Evolutionary conservation across 2,797 vertebrate genomes (phyloP).

Genomic region (Gymnoscopelus microlampas): DNA sequence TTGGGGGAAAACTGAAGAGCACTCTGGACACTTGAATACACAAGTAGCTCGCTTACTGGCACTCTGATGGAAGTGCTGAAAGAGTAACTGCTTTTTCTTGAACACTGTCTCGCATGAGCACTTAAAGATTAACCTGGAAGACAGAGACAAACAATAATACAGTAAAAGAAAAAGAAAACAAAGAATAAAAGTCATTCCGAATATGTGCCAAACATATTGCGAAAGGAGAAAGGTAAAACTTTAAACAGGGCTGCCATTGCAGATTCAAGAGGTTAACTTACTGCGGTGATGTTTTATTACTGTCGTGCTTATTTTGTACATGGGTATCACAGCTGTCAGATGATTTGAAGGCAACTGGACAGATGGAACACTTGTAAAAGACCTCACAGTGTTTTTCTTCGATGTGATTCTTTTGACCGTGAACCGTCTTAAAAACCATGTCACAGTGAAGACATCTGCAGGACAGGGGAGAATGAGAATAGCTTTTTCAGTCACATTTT

Average conservation of each 20-base stretch:
- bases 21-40: conserved; percentile 96
- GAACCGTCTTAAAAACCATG: conserved; percentile 88
- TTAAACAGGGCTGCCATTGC: background rate
- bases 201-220: background rate
- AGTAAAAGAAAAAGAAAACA: background rate
- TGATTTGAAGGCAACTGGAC: conserved; percentile 95
- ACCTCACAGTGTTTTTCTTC: conserved; percentile 94
- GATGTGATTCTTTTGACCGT: conserved; percentile 91
- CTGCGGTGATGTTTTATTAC: conserved; percentile 82
- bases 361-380: conserved; percentile 93
- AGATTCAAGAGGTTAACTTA: conserved; percentile 75
- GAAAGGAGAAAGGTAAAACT: background rate
- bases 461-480: conserved; percentile 8
- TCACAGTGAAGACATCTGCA: conserved; percentile 96
- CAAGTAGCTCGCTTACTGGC: conserved; percentile 84
- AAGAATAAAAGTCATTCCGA: background rate
- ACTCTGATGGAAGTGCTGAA: conserved; percentile 94
- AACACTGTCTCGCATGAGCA: conserved; percentile 96
- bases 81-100: conserved; percentile 92
- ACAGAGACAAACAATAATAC: conserved; percentile 7
- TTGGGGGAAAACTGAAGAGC: conserved; percentile 90
- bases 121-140: conserved; percentile 92
- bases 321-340: conserved; percentile 86
- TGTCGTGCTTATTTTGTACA: conserved; percentile 86
- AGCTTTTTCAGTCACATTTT: background rate